A percentile compares a stretch with the other conserved stretches of the same genome.
phyloP scores from a whole-genome alignment of 2,888 invertebrate species.

The Danaus chrysippus region DNA sequence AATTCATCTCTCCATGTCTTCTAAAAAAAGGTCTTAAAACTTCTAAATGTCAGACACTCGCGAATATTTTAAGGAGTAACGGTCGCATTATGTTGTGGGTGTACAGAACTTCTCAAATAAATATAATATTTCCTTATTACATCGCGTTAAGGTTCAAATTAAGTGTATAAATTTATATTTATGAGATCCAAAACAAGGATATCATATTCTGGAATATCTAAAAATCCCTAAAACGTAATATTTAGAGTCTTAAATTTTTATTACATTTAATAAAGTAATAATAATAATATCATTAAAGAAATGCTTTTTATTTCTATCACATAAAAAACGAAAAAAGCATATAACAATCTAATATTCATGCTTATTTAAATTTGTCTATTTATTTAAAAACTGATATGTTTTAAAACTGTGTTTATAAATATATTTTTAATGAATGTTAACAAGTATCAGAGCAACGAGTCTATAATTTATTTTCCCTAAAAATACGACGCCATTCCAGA shows the following conservation, averaged over 20 bases:
- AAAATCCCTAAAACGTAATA: neutral
- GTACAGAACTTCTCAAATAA: conserved; percentile 22
- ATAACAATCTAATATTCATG: too few relatives aligned
- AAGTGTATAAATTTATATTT: conserved; percentile 30
- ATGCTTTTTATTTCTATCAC: too few relatives aligned
- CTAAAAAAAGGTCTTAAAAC: conserved; percentile 2
- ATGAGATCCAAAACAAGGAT: conserved; percentile 21
- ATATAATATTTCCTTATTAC: conserved; percentile 29
- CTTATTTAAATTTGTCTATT: too few relatives aligned
- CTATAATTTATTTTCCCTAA: neutral
- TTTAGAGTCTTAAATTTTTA: neutral
- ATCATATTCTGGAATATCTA: conserved; percentile 11
- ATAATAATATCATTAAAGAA: too few relatives aligned
- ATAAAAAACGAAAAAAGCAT: too few relatives aligned
- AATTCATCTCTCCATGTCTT: conserved; percentile 2
- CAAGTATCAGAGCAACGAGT: neutral
- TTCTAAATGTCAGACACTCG: conserved; percentile 29
- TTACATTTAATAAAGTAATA: neutral
- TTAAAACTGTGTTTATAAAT: neutral
- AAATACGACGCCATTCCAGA: neutral
- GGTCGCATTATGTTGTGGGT: conserved; percentile 19
- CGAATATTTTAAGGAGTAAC: conserved; percentile 30
- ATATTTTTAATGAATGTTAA: neutral
- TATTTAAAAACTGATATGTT: too few relatives aligned
- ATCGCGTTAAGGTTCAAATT: conserved; percentile 29